Percentiles rank a stretch among this genome's conserved stretches.
Conservation (phyloP, 2,888 invertebrate species). For the Trisateles emortualis region DNA sequence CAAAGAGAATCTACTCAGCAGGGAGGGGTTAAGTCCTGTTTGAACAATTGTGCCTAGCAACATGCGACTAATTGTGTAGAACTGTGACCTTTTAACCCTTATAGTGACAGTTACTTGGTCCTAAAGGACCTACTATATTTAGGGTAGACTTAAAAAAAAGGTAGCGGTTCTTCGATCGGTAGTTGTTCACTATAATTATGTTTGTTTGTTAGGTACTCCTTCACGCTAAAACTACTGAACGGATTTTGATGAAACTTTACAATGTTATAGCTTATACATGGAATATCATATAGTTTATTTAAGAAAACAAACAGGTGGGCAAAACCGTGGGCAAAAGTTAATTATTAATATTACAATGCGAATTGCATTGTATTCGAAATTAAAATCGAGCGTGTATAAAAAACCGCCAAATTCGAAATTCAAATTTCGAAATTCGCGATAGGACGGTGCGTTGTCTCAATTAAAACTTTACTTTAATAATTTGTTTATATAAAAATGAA, state of each 20-base stretch:
- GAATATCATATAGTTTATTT: too few species aligned
- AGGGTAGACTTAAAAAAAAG: too few species aligned
- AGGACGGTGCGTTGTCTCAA: constrained; percentile 72
- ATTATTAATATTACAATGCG: constrained; percentile 23
- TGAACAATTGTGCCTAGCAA: not conserved
- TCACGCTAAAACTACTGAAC: too few species aligned
- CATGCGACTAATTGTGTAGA: constrained; percentile 5
- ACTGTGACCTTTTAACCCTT: constrained; percentile 8
- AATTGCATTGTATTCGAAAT: constrained; percentile 7
- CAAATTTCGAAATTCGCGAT: constrained; percentile 74
- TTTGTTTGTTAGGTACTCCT: too few species aligned
- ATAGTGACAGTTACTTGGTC: not conserved
- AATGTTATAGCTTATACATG: too few species aligned
- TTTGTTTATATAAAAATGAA: constrained; percentile 26
- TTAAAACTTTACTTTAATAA: constrained; percentile 57
- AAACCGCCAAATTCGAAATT: constrained; percentile 79
- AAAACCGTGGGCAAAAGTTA: too few species aligned
- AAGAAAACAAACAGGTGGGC: too few species aligned
- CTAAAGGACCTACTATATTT: too few species aligned
- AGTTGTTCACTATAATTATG: too few species aligned
- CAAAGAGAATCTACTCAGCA: not conserved
- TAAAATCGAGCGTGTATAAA: constrained; percentile 37
- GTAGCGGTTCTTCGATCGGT: too few species aligned
- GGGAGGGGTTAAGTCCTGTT: not conserved
- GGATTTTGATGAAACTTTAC: too few species aligned